Conservation (phyloP, 2,113 vertebrate genomes). For the Mastomys coucha region DNA sequence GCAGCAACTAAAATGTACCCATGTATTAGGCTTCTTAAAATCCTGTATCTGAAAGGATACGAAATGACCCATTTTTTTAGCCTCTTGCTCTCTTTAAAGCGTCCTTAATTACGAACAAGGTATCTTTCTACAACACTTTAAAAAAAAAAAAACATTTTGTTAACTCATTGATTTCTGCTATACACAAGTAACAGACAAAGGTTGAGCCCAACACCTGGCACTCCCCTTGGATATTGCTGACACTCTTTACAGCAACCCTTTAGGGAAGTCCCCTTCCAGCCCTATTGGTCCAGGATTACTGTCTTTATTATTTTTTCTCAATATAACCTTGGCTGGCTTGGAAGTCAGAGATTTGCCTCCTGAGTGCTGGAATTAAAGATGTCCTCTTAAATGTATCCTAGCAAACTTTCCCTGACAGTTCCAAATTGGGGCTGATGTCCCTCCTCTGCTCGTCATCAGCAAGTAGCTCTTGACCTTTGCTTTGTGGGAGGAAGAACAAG, state of each 20-base stretch:
- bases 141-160: constrained; percentile 39
- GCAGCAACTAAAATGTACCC: not conserved
- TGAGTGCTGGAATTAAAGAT: not conserved
- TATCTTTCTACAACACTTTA: constrained; percentile 17
- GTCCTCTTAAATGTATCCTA: not conserved
- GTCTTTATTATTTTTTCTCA: not conserved
- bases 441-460: not conserved
- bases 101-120: constrained; percentile 63
- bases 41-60: not conserved
- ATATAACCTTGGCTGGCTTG: too few relatives aligned
- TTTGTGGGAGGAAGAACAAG: constrained; percentile 18
- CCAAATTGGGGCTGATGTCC: not conserved
- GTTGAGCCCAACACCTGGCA: not conserved
- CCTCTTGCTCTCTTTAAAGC: constrained; percentile 25
- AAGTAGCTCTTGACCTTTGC: not conserved
- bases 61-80: constrained; percentile 62
- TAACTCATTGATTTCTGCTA: constrained; percentile 28
- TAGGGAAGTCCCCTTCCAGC: not conserved
- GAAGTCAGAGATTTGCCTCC: not conserved
- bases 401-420: not conserved
- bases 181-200: not conserved
- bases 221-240: not conserved
- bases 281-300: not conserved
- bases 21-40: constrained; percentile 41
- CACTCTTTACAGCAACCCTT: not conserved